These are phyloP conservation scores for Colaptes auratus DNA, from an alignment of 2,113 vertebrate species.

Conservation along the genomic window DNA sequence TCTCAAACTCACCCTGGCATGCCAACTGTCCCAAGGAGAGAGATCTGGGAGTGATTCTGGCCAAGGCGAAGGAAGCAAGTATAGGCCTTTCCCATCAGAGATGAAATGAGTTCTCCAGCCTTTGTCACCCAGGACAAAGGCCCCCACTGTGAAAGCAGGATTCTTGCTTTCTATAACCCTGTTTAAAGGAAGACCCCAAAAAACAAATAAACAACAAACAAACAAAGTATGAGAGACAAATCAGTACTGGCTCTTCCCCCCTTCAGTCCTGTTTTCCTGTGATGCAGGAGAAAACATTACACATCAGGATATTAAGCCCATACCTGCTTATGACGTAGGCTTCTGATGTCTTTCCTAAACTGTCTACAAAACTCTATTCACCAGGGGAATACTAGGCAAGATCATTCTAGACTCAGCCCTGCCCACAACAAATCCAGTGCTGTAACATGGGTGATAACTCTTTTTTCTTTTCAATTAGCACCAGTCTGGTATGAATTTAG, in stretches of 20 bases:
- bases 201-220: neutral
- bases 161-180: conserved; percentile 88
- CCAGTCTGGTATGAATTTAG: neutral
- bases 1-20: conserved; percentile 86
- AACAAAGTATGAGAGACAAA: neutral
- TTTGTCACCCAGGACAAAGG: conserved; percentile 55
- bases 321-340: neutral
- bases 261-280: neutral
- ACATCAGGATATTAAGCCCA: neutral
- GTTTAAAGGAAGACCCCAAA: neutral
- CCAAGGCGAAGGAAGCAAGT: conserved; percentile 75
- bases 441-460: neutral
- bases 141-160: conserved; percentile 75
- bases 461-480: neutral
- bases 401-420: neutral
- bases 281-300: neutral
- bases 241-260: neutral
- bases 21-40: conserved; percentile 84
- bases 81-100: conserved; percentile 75
- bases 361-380: neutral
- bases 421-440: neutral
- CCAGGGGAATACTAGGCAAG: neutral
- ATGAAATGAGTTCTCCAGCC: conserved; percentile 87
- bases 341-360: neutral
- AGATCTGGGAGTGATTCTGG: conserved; percentile 82